These are phyloP conservation scores for Planiliza haematocheilus DNA, from an alignment of 2,113 vertebrate species.

Conservation along the genomic window DNA sequence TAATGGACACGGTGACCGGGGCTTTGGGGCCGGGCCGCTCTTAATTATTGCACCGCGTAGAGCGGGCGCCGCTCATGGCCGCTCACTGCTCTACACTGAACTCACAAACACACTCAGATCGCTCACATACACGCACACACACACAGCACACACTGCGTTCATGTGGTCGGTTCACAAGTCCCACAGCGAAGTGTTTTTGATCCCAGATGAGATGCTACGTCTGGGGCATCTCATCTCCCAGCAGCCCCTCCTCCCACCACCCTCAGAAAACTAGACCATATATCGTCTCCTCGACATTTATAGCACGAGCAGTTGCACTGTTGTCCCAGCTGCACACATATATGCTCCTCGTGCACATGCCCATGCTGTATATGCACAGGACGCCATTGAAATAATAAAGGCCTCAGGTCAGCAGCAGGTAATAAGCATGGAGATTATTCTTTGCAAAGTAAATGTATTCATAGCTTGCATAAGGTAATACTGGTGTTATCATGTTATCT, in stretches of 20 bases:
- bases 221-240: conserved; percentile 20
- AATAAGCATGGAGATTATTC: background rate
- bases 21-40: conserved; percentile 44
- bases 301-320: conserved; percentile 11
- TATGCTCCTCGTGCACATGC: background rate
- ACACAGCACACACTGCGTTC: conserved; percentile 30
- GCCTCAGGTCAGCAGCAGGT: conserved; percentile 13
- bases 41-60: conserved; percentile 62
- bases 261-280: conserved; percentile 44
- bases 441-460: conserved; percentile 21
- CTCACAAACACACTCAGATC: conserved; percentile 40
- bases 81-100: background rate
- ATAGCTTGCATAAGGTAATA: conserved; percentile 2
- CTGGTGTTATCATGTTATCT: conserved; percentile 19
- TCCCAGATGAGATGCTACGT: conserved; percentile 57
- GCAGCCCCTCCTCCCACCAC: conserved; percentile 39
- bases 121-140: background rate
- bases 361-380: background rate
- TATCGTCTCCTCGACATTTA: conserved; percentile 57
- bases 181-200: conserved; percentile 49
- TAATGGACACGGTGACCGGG: conserved; percentile 56
- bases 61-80: background rate
- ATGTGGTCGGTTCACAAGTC: conserved; percentile 41
- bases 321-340: conserved; percentile 2
- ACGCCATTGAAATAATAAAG: background rate